Evolutionary conservation across 2,113 vertebrate species (phyloP), one percentile per base, ranked within the genome.

Genomic region (Apteryx mantelli): DNA sequence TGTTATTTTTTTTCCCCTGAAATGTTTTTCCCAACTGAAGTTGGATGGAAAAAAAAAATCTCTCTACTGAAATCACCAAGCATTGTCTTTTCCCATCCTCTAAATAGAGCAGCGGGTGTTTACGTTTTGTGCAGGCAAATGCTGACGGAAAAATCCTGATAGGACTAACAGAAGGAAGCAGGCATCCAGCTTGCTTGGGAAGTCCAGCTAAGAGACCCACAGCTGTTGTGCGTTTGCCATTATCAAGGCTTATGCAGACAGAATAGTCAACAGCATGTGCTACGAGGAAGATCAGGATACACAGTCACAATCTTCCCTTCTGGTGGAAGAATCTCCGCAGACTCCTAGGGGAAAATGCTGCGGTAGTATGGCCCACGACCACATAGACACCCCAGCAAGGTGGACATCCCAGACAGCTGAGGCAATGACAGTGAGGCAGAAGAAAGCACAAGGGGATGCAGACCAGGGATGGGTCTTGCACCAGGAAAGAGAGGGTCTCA

Each of bases 1-100:
- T 65, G 77, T 52, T 88, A 2, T 24, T 94, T 95, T 89, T 83
- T 95, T 90, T 89, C 52, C 56, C 56, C 64, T 74, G 87, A 86
- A 78, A 77, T 63, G 46, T 55, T 94, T 93, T 95, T 85, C 50
- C 68, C 94, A 86, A 78, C 13, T 70, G 46, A 55, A 78, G 38
- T 7, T 95, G 85, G 77, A 60, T 89, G 86, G 85, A 93, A 88
- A 88, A 38, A 38, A 38, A 38, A 38, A 86, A 93, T n/a, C 7
- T 76, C 44, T 56, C 55, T 52, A 32, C 64, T 68, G 91, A 82
- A 86, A 83, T 77, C 38, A 50, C 63, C 69, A 80, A 60, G 34
- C 38, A 5, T 48, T 75, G 69, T 40, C 16, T 63, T 86, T 80
- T 58, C 71, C 40, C 77, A 5, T 38, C 10, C 66, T 87, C 50